Percentiles rank a stretch among this genome's conserved stretches.
phyloP scores from a whole-genome alignment of 2,797 vertebrate species.

The Neosilurus hyrtlii region DNA sequence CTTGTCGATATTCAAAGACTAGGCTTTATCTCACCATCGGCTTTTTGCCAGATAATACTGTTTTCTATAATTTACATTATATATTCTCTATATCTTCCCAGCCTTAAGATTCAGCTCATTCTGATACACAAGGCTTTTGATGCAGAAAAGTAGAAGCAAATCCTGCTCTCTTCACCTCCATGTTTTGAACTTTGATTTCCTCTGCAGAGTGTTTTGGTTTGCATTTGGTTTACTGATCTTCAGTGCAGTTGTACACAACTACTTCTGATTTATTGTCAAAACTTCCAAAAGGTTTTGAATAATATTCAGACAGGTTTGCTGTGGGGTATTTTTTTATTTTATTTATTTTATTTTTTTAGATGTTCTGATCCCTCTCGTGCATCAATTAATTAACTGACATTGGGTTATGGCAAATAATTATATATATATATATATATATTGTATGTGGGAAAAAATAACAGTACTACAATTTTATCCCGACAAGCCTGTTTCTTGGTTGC shows the following conservation, averaged over 20 bases:
- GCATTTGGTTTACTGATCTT: background rate
- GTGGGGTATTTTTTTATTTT: no score
- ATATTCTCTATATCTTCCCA: background rate
- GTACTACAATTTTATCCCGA: no score
- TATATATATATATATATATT: no score
- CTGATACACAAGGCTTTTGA: background rate
- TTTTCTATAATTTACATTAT: background rate
- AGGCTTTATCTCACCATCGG: background rate
- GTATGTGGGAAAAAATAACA: no score
- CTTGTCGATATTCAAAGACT: background rate
- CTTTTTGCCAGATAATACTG: background rate
- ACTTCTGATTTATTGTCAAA: conserved; percentile 3
- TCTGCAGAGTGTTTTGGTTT: background rate
- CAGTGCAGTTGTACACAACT: background rate
- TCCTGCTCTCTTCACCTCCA: background rate
- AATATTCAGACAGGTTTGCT: background rate
- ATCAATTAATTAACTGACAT: no score
- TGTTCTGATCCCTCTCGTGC: no score
- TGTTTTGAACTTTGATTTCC: background rate
- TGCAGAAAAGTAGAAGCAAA: background rate
- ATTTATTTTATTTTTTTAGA: background rate
- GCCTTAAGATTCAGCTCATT: background rate
- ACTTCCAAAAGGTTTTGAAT: background rate
- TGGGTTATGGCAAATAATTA: no score
- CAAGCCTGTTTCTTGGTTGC: no score